Evolutionary conservation across 2,888 invertebrate genomes (phyloP), one percentile per base, ranked within the genome.

Genomic region (Pasiphila rectangulata): DNA sequence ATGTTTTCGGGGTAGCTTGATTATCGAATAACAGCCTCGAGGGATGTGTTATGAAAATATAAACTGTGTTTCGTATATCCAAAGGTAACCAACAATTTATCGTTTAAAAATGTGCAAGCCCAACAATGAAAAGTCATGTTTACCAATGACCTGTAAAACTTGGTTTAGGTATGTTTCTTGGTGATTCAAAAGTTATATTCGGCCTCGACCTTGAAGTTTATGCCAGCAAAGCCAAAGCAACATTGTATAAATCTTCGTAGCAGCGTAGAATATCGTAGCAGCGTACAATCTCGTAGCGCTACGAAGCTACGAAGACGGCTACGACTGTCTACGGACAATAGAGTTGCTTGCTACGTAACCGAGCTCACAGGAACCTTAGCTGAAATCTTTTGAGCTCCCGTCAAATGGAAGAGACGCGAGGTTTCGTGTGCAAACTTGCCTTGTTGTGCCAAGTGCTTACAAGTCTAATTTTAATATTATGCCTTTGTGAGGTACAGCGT

Each of bases 311-410:
- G 63, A 67, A 68, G 70, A 69, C 67, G 69, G 61, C 66, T 69
- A 69, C 66, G 69, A 61, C 65, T 69, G 69, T 69, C 68, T 70
- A 65, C 71, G 70, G 62, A 79, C 79, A 81, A 81, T 79, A 58
- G 67, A 67, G 70, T 55, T 65, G 67, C 65, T 54, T 64, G 67
- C 67, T 63, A 64, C 58, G 67, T 69, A 75, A 68, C 71, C 63
- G 67, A 70, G 72, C 69, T 67, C 67, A 46, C 50, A 43, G 55
- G 64, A 63, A 66, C 63, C 67, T 63, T 67, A 57, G 62, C 63
- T 66, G 64, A 62, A 69, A 74, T 72, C 80, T 77, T 80, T 80
- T 76, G 77, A 80, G 74, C 71, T 78, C 69, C 64, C 69, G 59
- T 72, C 69, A 69, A 61, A 66, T 61, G 67, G 65, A 74, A 73